phyloP scores from a whole-genome alignment of 2,113 vertebrate species.

The Coptodon rendalli region DNA sequence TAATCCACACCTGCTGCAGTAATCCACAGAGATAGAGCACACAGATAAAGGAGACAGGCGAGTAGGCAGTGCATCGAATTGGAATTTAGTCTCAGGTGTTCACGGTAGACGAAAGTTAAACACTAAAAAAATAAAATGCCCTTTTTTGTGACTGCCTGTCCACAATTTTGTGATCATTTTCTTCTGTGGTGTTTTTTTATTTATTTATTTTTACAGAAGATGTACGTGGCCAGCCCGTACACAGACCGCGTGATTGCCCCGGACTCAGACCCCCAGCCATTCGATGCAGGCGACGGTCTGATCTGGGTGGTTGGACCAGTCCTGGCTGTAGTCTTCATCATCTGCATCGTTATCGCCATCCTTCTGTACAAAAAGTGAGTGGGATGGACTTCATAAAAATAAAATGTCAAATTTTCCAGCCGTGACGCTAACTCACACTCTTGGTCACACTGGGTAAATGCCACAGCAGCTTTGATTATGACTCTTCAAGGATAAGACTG shows the following conservation, averaged over 20 bases:
- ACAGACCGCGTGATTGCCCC: conserved; percentile 90
- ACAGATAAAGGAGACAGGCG: background rate
- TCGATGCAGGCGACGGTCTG: conserved; percentile 90
- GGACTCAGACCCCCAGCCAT: conserved; percentile 88
- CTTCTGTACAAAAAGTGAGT: conserved; percentile 98
- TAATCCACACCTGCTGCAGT: background rate
- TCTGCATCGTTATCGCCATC: conserved; percentile 98
- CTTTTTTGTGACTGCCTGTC: background rate
- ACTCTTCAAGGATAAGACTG: background rate
- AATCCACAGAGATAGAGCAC: background rate
- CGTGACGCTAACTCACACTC: background rate
- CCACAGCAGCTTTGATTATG: conserved; percentile 7
- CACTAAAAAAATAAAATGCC: background rate
- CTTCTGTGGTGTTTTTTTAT: background rate
- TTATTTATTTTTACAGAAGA: conserved; percentile 69
- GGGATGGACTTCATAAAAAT: background rate
- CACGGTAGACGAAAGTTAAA: background rate
- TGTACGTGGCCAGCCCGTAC: conserved; percentile 92
- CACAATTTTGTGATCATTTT: background rate
- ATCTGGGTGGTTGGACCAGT: conserved; percentile 98
- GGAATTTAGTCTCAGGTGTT: background rate
- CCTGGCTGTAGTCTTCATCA: conserved; percentile 95
- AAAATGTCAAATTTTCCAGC: background rate
- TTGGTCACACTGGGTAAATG: conserved; percentile 7
- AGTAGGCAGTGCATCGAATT: background rate